These are phyloP conservation scores for Shargacucullia verbasci DNA, from an alignment of 2,888 invertebrate genomes.

Conservation along the genomic window DNA sequence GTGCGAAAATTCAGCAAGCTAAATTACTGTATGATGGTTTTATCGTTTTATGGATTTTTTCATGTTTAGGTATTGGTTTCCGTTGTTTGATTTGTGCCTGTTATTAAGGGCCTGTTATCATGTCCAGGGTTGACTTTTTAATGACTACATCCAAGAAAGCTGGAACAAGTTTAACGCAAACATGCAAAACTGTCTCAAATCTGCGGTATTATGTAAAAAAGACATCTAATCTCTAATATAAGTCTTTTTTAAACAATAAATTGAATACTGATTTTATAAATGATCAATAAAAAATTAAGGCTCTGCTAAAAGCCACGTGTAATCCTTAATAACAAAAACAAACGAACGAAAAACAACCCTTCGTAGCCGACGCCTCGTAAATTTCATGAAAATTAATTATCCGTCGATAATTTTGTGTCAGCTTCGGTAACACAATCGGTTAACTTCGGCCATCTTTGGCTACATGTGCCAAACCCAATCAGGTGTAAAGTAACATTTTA, in stretches of 20 bases:
- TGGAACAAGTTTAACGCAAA: too few relatives aligned
- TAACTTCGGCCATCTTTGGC: slow-evolving; percentile 3
- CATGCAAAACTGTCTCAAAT: too few relatives aligned
- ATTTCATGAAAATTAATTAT: slow-evolving; percentile 22
- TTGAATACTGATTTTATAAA: too few relatives aligned
- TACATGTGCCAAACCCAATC: slow-evolving; percentile 9
- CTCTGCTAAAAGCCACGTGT: neutral
- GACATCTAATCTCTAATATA: too few relatives aligned
- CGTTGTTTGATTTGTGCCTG: too few relatives aligned
- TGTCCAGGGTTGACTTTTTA: too few relatives aligned
- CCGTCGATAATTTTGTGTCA: slow-evolving; percentile 27
- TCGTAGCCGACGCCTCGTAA: slow-evolving; percentile 1
- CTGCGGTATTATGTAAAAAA: too few relatives aligned
- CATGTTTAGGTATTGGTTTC: too few relatives aligned
- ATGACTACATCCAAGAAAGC: too few relatives aligned
- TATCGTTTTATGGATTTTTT: neutral
- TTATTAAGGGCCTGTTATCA: too few relatives aligned
- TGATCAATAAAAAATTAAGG: neutral
- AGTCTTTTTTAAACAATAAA: too few relatives aligned
- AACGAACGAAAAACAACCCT: slow-evolving; percentile 6
- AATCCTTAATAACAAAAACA: slow-evolving; percentile 9
- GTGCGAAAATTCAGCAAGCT: slow-evolving; percentile 5
- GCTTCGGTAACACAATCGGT: slow-evolving; percentile 3
- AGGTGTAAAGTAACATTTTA: slow-evolving; percentile 16
- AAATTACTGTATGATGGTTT: slow-evolving; percentile 9